These are phyloP conservation scores for Tigriopus californicus DNA, from an alignment of 2,888 invertebrate genomes.

Conservation along the genomic window DNA sequence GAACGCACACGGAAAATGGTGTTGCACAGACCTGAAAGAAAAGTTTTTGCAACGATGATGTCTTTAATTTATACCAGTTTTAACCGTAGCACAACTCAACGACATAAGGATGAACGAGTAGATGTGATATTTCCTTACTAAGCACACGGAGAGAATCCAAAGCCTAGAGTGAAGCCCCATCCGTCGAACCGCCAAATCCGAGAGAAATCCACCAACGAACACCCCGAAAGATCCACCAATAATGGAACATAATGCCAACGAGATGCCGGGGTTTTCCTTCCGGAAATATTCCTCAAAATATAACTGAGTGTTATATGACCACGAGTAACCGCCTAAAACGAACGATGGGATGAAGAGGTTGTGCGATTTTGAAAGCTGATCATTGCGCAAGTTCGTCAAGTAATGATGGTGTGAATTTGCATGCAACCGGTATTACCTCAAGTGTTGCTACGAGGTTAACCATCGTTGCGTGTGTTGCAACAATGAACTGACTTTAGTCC, in stretches of 20 bases:
- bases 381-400: no score
- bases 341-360: not conserved
- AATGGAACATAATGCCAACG: slow-evolving; percentile 70
- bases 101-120: no score
- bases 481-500: no score
- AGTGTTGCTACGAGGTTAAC: no score
- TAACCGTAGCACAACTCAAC: no score
- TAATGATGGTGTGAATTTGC: no score
- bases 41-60: not conserved
- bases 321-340: slow-evolving; percentile 77
- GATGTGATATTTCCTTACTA: no score
- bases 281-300: slow-evolving; percentile 75
- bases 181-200: slow-evolving; percentile 20
- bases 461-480: no score
- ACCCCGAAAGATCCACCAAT: slow-evolving; percentile 44
- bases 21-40: slow-evolving; percentile 26
- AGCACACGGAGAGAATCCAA: slow-evolving; percentile 24
- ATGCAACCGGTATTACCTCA: no score
- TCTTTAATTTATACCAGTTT: no score
- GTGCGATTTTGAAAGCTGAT: no score
- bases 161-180: slow-evolving; percentile 27
- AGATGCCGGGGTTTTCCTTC: slow-evolving; percentile 72
- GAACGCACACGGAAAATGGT: slow-evolving; percentile 29
- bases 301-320: slow-evolving; percentile 74
- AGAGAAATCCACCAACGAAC: slow-evolving; percentile 31